Evolutionary conservation across 92 coral and sea anemone genomes (phyloP).

Genomic region (Phenganax subtilis): DNA sequence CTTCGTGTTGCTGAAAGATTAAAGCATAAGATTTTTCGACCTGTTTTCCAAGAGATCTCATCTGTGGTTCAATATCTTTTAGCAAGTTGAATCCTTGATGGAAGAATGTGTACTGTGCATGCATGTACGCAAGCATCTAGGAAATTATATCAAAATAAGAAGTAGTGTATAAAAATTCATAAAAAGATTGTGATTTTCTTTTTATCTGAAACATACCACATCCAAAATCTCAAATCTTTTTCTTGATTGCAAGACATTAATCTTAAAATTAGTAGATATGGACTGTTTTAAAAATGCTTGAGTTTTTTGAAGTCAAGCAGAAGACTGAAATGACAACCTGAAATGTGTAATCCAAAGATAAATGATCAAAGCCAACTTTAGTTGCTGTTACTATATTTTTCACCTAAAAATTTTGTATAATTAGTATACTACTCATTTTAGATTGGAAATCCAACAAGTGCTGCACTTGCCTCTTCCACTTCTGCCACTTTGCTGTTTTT

Average conservation of each 20-base stretch:
- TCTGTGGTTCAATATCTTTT: constrained; percentile 81
- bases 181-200: background rate
- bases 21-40: constrained; percentile 25
- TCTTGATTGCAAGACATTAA: constrained; percentile 81
- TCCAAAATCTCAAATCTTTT: constrained; percentile 89
- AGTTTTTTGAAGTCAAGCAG: background rate
- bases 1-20: background rate
- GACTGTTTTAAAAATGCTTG: too few relatives aligned
- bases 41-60: constrained; percentile 74
- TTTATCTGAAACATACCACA: constrained; percentile 54
- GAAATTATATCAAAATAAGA: background rate
- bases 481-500: constrained; percentile 73
- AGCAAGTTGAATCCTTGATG: constrained; percentile 91
- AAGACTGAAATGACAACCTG: constrained; percentile 50
- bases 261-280: constrained; percentile 45
- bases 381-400: constrained; percentile 83
- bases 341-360: constrained; percentile 93
- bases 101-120: constrained; percentile 80
- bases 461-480: constrained; percentile 69
- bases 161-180: background rate
- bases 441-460: background rate
- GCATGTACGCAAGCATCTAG: constrained; percentile 83
- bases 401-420: constrained; percentile 51
- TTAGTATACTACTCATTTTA: background rate
- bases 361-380: constrained; percentile 86